A percentile compares a stretch with the other conserved stretches of the same genome.
These are phyloP conservation scores for Zosterops borbonicus DNA, from an alignment of 2,113 vertebrate genomes.

Conservation along the genomic window DNA sequence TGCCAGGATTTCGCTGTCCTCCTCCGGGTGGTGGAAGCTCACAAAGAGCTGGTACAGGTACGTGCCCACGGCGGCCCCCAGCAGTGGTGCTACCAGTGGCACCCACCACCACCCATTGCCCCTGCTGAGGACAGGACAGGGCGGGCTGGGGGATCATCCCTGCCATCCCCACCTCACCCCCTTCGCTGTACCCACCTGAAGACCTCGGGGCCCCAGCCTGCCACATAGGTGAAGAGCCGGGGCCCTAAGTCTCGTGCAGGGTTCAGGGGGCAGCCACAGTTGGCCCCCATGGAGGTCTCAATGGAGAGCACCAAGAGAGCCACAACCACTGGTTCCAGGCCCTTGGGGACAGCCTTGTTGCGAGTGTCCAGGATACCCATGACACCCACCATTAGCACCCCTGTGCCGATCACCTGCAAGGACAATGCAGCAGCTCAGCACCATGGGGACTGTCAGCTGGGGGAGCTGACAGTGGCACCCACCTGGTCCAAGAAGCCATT, in stretches of 20 bases:
- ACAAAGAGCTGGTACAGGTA: conserved; percentile 76
- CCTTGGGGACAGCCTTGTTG: conserved; percentile 75
- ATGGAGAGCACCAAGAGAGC: conserved; percentile 77
- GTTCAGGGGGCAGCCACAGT: conserved; percentile 85
- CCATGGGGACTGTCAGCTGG: rapidly evolving
- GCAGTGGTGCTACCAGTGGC: conserved; percentile 78
- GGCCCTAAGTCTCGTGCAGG: conserved; percentile 86
- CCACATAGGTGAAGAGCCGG: conserved; percentile 82
- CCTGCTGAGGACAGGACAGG: conserved; percentile 63
- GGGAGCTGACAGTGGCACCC: not conserved
- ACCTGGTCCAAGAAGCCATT: conserved; percentile 83
- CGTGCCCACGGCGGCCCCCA: conserved; percentile 72
- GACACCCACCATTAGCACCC: conserved; percentile 75
- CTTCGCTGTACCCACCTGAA: conserved; percentile 68
- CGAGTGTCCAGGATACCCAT: conserved; percentile 74
- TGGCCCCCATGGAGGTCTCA: conserved; percentile 77
- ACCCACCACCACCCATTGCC: conserved; percentile 89
- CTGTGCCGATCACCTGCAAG: conserved; percentile 78
- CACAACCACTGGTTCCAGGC: conserved; percentile 76
- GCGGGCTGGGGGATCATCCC: not conserved
- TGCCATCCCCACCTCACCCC: rapidly evolving
- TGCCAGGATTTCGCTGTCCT: not conserved
- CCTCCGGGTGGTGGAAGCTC: conserved; percentile 75
- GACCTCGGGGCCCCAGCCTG: conserved; percentile 86
- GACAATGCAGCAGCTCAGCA: not conserved